Evolutionary conservation across 2,113 vertebrate species (phyloP).

Genomic region (Melanerpes formicivorus): DNA sequence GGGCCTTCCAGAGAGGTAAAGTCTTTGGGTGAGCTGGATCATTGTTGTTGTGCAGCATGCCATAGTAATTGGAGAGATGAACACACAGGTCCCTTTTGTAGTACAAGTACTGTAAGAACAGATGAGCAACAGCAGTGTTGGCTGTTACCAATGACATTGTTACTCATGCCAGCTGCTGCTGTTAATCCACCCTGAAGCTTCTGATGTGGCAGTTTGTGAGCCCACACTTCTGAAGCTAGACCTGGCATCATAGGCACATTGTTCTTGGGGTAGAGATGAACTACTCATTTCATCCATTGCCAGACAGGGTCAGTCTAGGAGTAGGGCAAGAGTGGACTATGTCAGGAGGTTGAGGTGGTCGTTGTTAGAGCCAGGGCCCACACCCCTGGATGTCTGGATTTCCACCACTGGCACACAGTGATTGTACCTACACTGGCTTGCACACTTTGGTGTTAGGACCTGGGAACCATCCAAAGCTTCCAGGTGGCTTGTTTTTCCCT

Average conservation of each 20-base stretch:
- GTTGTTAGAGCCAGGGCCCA: not conserved
- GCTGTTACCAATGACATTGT: not conserved
- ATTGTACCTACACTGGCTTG: not conserved
- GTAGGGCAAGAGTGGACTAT: not conserved
- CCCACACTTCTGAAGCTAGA: not conserved
- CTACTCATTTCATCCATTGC: not conserved
- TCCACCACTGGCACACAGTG: not conserved
- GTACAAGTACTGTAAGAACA: not conserved
- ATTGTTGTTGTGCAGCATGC: not conserved
- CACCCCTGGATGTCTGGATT: rapidly evolving
- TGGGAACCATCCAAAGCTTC: not conserved
- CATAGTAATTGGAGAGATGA: not conserved
- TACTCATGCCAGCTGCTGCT: rapidly evolving
- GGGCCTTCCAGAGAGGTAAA: not conserved
- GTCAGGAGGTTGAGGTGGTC: not conserved
- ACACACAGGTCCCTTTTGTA: not conserved
- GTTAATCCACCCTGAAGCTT: not conserved
- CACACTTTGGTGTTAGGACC: not conserved
- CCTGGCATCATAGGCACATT: not conserved
- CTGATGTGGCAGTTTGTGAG: not conserved
- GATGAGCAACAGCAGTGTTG: not conserved
- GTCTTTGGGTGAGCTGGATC: not conserved
- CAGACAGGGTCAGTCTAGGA: not conserved
- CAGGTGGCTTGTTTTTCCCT: not conserved
- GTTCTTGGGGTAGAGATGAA: not conserved